phyloP scores from a whole-genome alignment of 2,797 vertebrate species.

The Columba guinea region DNA sequence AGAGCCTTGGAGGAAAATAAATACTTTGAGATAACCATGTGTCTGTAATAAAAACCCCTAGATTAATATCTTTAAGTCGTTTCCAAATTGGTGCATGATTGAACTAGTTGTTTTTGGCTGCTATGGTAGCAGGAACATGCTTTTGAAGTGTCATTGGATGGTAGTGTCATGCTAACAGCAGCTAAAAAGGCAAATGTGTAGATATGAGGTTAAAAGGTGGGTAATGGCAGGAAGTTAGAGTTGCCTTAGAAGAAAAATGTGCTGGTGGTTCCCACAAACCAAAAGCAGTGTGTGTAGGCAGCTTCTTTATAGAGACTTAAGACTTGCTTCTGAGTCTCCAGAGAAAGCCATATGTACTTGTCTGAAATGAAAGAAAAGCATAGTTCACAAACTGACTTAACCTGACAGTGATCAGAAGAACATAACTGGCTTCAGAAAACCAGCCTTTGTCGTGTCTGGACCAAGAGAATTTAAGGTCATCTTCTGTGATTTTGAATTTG shows the following conservation, averaged over 20 bases:
- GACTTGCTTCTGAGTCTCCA: background rate
- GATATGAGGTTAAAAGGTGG: constrained; percentile 23
- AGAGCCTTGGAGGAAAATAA: background rate
- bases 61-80: background rate
- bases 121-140: background rate
- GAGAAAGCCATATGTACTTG: background rate
- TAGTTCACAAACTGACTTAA: background rate
- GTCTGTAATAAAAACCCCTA: background rate
- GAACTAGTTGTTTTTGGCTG: background rate
- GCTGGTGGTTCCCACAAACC: background rate
- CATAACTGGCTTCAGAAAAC: background rate
- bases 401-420: background rate
- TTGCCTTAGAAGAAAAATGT: background rate
- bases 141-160: background rate
- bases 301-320: background rate
- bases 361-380: background rate
- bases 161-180: background rate
- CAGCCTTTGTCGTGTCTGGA: background rate
- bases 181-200: background rate
- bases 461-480: background rate
- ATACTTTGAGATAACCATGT: background rate
- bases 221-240: background rate
- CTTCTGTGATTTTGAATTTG: background rate
- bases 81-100: background rate
- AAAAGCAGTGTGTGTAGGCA: background rate